Evolutionary conservation across 2,797 vertebrate species (phyloP).

Genomic region (Myiotriccus ornatus): DNA sequence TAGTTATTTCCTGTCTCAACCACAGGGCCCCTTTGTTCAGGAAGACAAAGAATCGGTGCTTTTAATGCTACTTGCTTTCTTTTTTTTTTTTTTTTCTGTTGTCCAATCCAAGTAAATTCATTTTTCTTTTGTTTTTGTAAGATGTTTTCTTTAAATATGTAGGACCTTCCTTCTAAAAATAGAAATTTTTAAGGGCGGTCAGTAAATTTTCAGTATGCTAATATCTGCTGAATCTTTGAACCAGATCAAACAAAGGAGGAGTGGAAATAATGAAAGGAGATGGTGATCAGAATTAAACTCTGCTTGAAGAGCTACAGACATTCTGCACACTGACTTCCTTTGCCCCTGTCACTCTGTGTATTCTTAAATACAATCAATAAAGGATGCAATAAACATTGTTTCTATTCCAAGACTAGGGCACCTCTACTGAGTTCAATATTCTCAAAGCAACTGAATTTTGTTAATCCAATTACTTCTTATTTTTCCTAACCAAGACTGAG

Average conservation of each 20-base stretch:
- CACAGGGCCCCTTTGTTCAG: neutral
- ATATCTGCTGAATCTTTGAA: neutral
- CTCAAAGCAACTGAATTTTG: neutral
- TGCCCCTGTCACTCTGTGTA: neutral
- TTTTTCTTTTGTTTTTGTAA: neutral
- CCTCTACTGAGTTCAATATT: neutral
- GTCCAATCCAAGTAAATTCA: neutral
- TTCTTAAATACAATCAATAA: neutral
- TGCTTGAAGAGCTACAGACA: fast-evolving
- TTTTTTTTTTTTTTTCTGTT: neutral
- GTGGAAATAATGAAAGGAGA: neutral
- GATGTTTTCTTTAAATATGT: neutral
- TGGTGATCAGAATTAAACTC: neutral
- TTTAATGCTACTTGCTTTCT: neutral
- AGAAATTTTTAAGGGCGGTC: neutral
- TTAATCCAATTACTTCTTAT: neutral
- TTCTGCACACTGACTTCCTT: neutral
- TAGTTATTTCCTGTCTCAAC: neutral
- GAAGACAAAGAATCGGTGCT: neutral
- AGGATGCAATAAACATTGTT: neutral
- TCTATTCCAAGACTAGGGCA: neutral
- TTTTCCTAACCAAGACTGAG: neutral
- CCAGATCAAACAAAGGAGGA: neutral
- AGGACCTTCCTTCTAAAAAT: neutral
- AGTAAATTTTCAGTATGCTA: neutral